Base-by-base conservation (phyloP, 2,797 vertebrate genomes). In the Pagetopsis macropterus region DNA sequence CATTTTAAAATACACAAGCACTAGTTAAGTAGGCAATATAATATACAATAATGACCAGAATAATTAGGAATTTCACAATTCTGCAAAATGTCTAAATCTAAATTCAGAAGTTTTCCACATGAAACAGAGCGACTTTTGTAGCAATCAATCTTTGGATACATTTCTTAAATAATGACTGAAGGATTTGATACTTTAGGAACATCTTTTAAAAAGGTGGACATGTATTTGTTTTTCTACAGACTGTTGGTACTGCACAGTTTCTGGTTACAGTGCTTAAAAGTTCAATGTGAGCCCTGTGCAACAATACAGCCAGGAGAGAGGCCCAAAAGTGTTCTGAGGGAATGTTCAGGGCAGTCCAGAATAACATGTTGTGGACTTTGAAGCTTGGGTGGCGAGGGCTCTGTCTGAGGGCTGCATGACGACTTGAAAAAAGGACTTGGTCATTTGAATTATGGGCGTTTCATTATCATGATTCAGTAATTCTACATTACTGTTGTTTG, bases 231-330 rank as follows among this genome's bases (percentile, higher is more conserved):
- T 27, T 52, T 55, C 65, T 43, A 45, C 51, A 82, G 84, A 63
- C 65, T 46, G 83, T 78, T 76, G 77, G 76, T 79, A 52, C 37
- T 9, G 63, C 75, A 59, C 70, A 70, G 49, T 75, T 70, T 72
- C 64, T 80, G 57, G 70, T 78, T 69, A 72, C 64, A 43, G 62
- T 45, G 27, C 58, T 69, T 37, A 43, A 74, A 84, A 83, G 83
- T 84, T 85, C 81, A 86, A n/a, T 0, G 9, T 55, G 44, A 74
- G 66, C 83, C 79, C 31, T 2, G 2, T 72, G 87, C 85, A 51
- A 27, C 44, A 72, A 43, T 11, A 17, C 15, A 52, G 49, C 69
- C 13, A 50, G 58, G 57, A 57, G 43, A 70, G 55, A 16, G 31
- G 41, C 2, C 63, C 37, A 11, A 63, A 57, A 33, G 50, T 44